These are phyloP conservation scores for Dasysyrphus albostriatus DNA, from an alignment of 2,888 invertebrate species.

Conservation along the genomic window DNA sequence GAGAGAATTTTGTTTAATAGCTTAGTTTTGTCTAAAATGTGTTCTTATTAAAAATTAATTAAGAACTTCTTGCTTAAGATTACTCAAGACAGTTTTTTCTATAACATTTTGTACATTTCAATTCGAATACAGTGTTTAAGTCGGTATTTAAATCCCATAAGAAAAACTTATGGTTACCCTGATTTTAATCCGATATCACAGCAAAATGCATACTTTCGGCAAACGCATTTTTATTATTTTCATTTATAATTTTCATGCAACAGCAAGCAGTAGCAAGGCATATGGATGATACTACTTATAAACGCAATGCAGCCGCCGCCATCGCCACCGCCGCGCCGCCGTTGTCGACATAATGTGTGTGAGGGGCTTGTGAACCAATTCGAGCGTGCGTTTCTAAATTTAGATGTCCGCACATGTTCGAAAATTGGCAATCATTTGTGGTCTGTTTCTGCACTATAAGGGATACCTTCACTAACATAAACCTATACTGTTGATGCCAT, in stretches of 20 bases:
- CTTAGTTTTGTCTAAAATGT: too few species aligned
- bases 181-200: conserved; percentile 18
- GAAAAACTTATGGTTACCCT: not conserved
- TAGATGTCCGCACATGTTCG: conserved; percentile 75
- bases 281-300: conserved; percentile 54
- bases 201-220: conserved; percentile 42
- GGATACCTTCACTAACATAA: not conserved
- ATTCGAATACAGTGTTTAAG: not conserved
- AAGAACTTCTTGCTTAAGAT: too few species aligned
- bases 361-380: conserved; percentile 71
- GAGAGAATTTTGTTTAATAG: too few species aligned
- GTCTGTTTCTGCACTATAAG: conserved; percentile 48
- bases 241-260: conserved; percentile 21
- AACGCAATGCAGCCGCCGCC: conserved; percentile 15
- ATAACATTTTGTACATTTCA: too few species aligned
- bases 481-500: conserved; percentile 60
- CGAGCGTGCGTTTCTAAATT: conserved; percentile 74
- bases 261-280: conserved; percentile 29
- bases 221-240: conserved; percentile 55
- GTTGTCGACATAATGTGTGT: conserved; percentile 39
- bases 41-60: too few species aligned
- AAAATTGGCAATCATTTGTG: conserved; percentile 73
- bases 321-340: conserved; percentile 13
- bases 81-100: too few species aligned
- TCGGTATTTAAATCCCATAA: not conserved